These are phyloP conservation scores for Agrilus biguttatus DNA, from an alignment of 2,888 invertebrate genomes.

Conservation along the genomic window DNA sequence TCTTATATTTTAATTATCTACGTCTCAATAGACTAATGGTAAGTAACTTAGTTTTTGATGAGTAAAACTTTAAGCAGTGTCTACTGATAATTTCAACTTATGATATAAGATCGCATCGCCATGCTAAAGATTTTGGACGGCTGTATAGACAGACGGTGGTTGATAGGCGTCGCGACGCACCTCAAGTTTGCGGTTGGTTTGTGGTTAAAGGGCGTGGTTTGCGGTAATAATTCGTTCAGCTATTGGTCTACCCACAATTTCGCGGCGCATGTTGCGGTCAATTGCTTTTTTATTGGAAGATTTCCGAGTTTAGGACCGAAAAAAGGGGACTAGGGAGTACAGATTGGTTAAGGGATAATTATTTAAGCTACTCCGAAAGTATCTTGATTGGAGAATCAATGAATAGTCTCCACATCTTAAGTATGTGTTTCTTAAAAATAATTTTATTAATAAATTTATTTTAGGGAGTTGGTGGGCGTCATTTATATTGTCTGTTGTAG, in stretches of 20 bases:
- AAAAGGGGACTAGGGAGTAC: neutral
- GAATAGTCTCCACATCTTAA: no score
- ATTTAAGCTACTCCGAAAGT: neutral
- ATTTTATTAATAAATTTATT: no score
- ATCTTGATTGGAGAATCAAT: no score
- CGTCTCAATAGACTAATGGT: no score
- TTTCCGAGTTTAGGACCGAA: slow-evolving; percentile 7
- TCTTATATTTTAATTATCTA: no score
- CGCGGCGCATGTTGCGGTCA: slow-evolving; percentile 40
- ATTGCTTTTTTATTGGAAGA: slow-evolving; percentile 32
- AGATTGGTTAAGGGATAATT: neutral
- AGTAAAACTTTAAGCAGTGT: no score
- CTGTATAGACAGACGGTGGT: slow-evolving; percentile 18
- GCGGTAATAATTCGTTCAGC: slow-evolving; percentile 42
- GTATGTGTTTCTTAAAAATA: no score
- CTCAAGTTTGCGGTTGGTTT: slow-evolving; percentile 38
- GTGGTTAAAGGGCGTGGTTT: slow-evolving; percentile 50
- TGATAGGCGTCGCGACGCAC: slow-evolving; percentile 29
- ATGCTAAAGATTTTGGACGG: slow-evolving; percentile 8
- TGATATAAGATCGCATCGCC: slow-evolving; percentile 3
- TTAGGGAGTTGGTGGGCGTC: no score
- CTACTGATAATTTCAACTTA: no score
- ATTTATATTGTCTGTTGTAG: no score
- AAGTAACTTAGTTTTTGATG: no score
- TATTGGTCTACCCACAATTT: slow-evolving; percentile 36